Conservation (phyloP, 2,113 vertebrate species). For the Corythoichthys haematopterus region DNA sequence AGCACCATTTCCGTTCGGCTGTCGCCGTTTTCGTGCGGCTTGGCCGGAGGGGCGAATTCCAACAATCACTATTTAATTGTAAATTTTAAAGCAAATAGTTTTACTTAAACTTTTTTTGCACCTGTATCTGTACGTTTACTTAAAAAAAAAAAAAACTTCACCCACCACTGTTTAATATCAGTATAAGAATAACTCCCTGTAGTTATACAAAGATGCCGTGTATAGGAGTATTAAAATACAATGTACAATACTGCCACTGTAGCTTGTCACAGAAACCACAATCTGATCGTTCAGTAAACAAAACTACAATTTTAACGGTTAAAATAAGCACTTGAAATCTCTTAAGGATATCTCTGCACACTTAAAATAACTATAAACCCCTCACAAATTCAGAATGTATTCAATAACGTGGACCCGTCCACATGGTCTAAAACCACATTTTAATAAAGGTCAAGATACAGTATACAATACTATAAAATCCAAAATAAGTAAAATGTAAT, state of each 20-base stretch:
- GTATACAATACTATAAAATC: conserved; percentile 1
- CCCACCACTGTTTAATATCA: too few relatives aligned
- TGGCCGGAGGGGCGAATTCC: too few relatives aligned
- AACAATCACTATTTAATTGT: too few relatives aligned
- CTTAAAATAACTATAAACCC: background rate
- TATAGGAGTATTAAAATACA: background rate
- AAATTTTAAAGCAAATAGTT: too few relatives aligned
- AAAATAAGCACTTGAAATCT: conserved; percentile 7
- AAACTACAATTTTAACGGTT: too few relatives aligned
- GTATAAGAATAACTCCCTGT: background rate
- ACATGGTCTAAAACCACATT: conserved; percentile 10
- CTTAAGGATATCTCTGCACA: conserved; percentile 4
- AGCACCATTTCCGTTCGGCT: too few relatives aligned
- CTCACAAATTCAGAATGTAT: conserved; percentile 24
- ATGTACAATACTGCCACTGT: background rate
- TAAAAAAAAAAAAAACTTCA: too few relatives aligned
- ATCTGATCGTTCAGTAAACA: too few relatives aligned
- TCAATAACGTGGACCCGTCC: conserved; percentile 20
- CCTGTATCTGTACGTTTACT: too few relatives aligned
- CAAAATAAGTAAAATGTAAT: background rate
- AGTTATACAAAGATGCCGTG: background rate
- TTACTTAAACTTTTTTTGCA: too few relatives aligned
- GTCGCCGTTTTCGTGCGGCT: too few relatives aligned
- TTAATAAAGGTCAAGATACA: conserved; percentile 15
- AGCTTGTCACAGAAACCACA: background rate